Percentiles rank a stretch among this genome's conserved stretches.
Conservation (phyloP, 2,113 vertebrate species). For the Regulus satrapa region DNA sequence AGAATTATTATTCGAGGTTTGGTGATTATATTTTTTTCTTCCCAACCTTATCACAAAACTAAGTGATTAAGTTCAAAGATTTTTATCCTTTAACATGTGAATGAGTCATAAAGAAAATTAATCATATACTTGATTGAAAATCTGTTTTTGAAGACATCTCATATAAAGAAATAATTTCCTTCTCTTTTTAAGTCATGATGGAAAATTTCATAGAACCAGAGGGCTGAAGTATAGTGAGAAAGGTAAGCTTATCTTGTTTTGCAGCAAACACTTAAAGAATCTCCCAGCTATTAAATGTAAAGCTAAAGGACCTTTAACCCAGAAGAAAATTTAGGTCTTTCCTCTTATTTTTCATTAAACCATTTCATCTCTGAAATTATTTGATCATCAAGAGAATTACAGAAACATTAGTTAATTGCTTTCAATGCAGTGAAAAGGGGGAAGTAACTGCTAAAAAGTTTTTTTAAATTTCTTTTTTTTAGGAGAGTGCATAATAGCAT, state of each 20-base stretch:
- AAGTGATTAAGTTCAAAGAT: neutral
- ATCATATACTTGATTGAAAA: neutral
- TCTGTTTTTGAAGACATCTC: neutral
- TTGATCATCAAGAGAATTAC: neutral
- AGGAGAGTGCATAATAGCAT: rapidly evolving
- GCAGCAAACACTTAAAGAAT: neutral
- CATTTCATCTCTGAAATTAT: neutral
- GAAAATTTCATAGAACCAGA: neutral
- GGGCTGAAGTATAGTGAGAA: neutral
- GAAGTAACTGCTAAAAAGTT: neutral
- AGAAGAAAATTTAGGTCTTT: neutral
- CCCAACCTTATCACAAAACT: neutral
- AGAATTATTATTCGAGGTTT: neutral
- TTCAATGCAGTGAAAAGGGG: neutral
- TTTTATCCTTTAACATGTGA: neutral
- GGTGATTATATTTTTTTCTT: rapidly evolving
- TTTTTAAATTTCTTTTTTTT: no score
- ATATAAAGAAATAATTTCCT: neutral
- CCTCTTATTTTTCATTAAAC: neutral
- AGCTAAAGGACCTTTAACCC: neutral
- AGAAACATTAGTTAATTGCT: neutral
- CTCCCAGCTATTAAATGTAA: neutral
- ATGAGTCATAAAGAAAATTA: neutral
- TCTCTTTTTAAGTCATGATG: neutral
- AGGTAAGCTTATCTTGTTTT: neutral